phyloP scores from a whole-genome alignment of 2,113 vertebrate species.

The Steatornis caripensis region DNA sequence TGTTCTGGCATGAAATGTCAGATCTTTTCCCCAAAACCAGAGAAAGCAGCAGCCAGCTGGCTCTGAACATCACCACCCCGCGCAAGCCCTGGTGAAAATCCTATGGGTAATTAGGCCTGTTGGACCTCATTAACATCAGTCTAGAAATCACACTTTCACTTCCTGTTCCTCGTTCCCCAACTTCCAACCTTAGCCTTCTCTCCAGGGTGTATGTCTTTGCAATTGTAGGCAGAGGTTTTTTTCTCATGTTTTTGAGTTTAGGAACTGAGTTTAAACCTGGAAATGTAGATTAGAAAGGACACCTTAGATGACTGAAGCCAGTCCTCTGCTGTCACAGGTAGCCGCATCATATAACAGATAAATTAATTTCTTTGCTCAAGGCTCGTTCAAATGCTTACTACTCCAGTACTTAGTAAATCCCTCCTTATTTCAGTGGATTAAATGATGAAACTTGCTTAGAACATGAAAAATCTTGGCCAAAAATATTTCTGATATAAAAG shows the following conservation, averaged over 20 bases:
- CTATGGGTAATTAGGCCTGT: background rate
- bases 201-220: background rate
- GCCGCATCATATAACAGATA: rapidly evolving
- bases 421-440: background rate
- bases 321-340: background rate
- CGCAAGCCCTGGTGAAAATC: background rate
- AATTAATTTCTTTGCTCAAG: background rate
- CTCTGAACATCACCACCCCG: background rate
- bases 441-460: background rate
- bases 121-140: background rate
- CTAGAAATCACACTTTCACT: background rate
- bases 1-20: background rate
- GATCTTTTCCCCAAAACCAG: background rate
- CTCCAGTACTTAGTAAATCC: background rate
- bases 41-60: background rate
- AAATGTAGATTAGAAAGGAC: background rate
- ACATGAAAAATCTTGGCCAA: background rate
- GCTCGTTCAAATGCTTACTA: background rate
- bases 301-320: background rate
- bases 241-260: background rate
- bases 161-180: background rate
- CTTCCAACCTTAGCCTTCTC: background rate
- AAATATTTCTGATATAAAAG: background rate
- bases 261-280: background rate
- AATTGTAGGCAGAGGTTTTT: rapidly evolving